Base-by-base conservation (phyloP, 2,888 invertebrate genomes). In the Eristalis intricaria region DNA sequence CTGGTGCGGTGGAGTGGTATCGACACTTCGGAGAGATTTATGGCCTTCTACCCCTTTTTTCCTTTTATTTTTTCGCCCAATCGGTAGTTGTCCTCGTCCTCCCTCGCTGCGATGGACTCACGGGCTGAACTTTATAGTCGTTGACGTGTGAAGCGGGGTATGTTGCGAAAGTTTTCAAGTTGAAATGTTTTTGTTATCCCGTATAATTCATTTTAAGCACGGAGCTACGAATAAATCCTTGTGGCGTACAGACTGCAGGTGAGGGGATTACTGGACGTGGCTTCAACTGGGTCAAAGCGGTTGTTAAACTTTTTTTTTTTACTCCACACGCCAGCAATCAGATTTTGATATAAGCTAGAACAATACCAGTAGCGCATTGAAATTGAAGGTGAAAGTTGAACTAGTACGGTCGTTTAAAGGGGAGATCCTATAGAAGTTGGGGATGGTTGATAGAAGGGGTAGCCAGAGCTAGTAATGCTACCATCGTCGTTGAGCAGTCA, bases 11-110 rank as follows among this genome's bases (percentile, higher is more conserved):
- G 70, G 75, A 83, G 81, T 84, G 77, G 84, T 91, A 91, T 91
- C 92, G 92, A 90, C 90, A 91, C 92, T 92, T 91, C 91, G 91
- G 90, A 89, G 90, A 91, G 92, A 92, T 92, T 92, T 92, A 92
- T 92, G 90, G 92, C 91, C 91, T 91, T 92, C 91, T 90, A 92
- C 92, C 92, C 92, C 91, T 92, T 92, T 90, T 90, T 90, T 89
- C 65, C 84, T 88, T 87, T n/a, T n/a, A n/a, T n/a, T n/a, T 84
- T 87, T 89, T 89, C 85, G 88, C 80, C 83, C 63, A 13, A 13
- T 64, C 40, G 38, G 66, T 22, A 1, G 29, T 75, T 84, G 58
- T 89, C 81, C 88, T 83, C 73, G 74, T 19, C 22, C 73, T 71
- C 23, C 22, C 73, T 50, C 68, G 61, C 66, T 50, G 19, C 5